phyloP scores from a whole-genome alignment of 64 coral and sea anemone genomes.

The Catalaphyllia jardinei region DNA sequence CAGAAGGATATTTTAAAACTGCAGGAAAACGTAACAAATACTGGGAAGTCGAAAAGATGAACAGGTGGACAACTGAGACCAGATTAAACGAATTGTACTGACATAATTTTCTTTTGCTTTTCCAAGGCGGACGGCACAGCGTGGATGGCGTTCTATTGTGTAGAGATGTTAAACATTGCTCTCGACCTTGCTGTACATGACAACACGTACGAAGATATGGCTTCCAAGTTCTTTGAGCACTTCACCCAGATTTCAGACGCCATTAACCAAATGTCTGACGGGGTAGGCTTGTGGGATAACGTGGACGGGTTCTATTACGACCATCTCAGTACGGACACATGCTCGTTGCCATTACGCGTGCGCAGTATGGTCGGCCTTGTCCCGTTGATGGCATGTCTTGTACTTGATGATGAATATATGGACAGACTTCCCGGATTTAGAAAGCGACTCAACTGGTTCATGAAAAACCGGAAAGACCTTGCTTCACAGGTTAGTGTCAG shows the following conservation, averaged over 20 bases:
- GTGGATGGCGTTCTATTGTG: slow-evolving; percentile 98
- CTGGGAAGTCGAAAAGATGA: no score
- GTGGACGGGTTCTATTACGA: slow-evolving; percentile 90
- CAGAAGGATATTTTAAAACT: no score
- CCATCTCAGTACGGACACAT: slow-evolving; percentile 37
- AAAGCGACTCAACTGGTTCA: slow-evolving; percentile 84
- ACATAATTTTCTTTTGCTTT: background rate
- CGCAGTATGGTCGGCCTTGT: slow-evolving; percentile 81
- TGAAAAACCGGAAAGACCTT: slow-evolving; percentile 72
- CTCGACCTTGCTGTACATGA: slow-evolving; percentile 79
- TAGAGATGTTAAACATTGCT: slow-evolving; percentile 96
- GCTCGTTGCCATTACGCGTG: slow-evolving; percentile 61
- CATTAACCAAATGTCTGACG: slow-evolving; percentile 95
- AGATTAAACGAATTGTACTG: no score
- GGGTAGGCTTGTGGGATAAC: slow-evolving; percentile 78
- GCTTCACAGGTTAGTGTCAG: slow-evolving; percentile 59
- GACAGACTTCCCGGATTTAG: slow-evolving; percentile 76
- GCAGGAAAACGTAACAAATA: no score
- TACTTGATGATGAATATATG: slow-evolving; percentile 65
- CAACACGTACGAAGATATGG: slow-evolving; percentile 92
- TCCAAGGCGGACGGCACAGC: slow-evolving; percentile 92
- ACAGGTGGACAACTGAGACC: no score
- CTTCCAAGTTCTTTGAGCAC: slow-evolving; percentile 97
- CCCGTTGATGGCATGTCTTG: slow-evolving; percentile 69
- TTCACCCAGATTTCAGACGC: slow-evolving; percentile 94